Conservation (phyloP, 1,140 invertebrate species). For the Formica exsecta region DNA sequence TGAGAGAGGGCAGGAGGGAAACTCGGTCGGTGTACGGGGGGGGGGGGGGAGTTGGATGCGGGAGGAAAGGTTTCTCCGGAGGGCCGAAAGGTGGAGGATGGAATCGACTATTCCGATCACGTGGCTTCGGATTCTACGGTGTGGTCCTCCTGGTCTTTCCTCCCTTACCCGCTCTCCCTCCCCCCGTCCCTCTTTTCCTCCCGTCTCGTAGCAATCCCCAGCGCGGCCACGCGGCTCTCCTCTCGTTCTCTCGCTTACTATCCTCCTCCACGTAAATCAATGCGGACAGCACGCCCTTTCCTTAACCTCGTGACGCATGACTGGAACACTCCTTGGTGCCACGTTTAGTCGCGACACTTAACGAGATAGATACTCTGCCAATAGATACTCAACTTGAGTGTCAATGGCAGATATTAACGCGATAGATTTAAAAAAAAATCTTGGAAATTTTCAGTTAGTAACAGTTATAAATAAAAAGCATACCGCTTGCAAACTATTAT, state of each 20-base stretch:
- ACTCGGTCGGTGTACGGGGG: conserved; percentile 28
- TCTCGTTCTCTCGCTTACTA: conserved; percentile 62
- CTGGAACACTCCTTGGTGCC: conserved; percentile 72
- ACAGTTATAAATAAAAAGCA: background rate
- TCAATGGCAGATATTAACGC: conserved; percentile 40
- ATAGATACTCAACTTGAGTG: background rate
- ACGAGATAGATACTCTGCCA: conserved; percentile 50
- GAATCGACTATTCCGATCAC: conserved; percentile 86
- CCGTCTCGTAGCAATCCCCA: conserved; percentile 3
- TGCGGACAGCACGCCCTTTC: conserved; percentile 79
- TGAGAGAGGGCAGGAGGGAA: conserved; percentile 35
- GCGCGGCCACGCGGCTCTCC: conserved; percentile 34
- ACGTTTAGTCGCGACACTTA: conserved; percentile 72
- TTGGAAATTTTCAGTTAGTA: background rate
- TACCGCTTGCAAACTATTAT: background rate
- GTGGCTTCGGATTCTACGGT: conserved; percentile 81
- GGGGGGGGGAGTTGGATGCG: conserved; percentile 69
- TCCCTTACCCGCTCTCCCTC: background rate
- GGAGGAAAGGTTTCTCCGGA: conserved; percentile 66
- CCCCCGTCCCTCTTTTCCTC: background rate
- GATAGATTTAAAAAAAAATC: background rate
- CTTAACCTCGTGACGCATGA: conserved; percentile 78
- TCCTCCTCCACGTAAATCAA: conserved; percentile 80
- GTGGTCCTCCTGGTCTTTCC: conserved; percentile 39
- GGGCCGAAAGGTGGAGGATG: conserved; percentile 71